phyloP scores from a whole-genome alignment of 1,140 invertebrate species.

The Mamestra configurata region DNA sequence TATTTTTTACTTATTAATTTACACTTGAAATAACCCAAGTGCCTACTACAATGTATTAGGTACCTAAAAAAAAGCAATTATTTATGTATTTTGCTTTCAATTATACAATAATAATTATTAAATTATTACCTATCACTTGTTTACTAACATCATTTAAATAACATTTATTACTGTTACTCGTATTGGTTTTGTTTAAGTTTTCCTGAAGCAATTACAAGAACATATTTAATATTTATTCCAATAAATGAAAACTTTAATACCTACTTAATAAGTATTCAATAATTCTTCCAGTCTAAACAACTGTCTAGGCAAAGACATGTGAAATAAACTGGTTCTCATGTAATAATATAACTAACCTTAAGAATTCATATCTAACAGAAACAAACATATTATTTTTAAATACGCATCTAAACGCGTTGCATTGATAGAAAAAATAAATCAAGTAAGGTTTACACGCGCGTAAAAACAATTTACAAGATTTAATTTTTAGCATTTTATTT shows the following conservation, averaged over 20 bases:
- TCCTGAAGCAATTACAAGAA: not conserved
- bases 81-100: no score
- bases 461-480: not conserved
- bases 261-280: no score
- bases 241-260: no score
- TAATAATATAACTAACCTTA: not conserved
- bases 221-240: no score
- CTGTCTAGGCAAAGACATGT: no score
- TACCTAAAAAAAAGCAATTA: no score
- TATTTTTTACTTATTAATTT: no score
- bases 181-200: conserved; percentile 7
- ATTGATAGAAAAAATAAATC: not conserved
- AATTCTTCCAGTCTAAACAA: no score
- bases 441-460: not conserved
- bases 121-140: not conserved
- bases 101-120: no score
- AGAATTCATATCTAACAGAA: not conserved
- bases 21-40: no score
- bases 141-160: not conserved
- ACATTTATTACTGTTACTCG: not conserved
- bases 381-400: not conserved
- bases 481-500: not conserved
- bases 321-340: no score
- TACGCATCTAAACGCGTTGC: not conserved
- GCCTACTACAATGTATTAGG: no score